Evolutionary conservation across 1,140 invertebrate species (phyloP).

Genomic region (Drosophila baimaii): DNA sequence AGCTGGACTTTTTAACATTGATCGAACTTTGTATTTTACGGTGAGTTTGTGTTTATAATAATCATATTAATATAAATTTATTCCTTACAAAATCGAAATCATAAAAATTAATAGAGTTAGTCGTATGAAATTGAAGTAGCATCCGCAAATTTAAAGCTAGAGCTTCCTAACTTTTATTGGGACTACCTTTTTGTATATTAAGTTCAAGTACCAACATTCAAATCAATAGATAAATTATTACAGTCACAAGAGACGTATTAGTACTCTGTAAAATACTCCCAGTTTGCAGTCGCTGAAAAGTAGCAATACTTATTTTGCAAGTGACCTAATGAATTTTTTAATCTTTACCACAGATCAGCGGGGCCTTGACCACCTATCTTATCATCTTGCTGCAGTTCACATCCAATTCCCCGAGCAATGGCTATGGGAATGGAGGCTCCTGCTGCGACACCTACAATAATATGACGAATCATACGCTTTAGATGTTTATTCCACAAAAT

Average conservation of each 20-base stretch:
- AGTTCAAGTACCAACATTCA: too few relatives aligned
- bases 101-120: too few relatives aligned
- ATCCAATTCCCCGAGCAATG: conserved; percentile 58
- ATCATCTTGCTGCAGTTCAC: conserved; percentile 83
- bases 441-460: conserved; percentile 63
- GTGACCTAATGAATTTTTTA: neutral
- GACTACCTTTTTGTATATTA: too few relatives aligned
- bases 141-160: too few relatives aligned
- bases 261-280: neutral
- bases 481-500: conserved; percentile 22
- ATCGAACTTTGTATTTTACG: conserved; percentile 82
- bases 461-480: conserved; percentile 62
- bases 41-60: conserved; percentile 43
- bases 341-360: conserved; percentile 68
- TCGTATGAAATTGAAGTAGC: too few relatives aligned
- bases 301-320: neutral
- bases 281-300: too few relatives aligned
- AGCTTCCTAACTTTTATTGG: too few relatives aligned
- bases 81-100: too few relatives aligned
- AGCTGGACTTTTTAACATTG: conserved; percentile 81
- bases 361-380: conserved; percentile 80
- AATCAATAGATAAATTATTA: too few relatives aligned
- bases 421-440: conserved; percentile 31
- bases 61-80: too few relatives aligned
- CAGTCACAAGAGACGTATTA: neutral